Evolutionary conservation across 1,140 invertebrate genomes (phyloP).

Genomic region (Mya arenaria): DNA sequence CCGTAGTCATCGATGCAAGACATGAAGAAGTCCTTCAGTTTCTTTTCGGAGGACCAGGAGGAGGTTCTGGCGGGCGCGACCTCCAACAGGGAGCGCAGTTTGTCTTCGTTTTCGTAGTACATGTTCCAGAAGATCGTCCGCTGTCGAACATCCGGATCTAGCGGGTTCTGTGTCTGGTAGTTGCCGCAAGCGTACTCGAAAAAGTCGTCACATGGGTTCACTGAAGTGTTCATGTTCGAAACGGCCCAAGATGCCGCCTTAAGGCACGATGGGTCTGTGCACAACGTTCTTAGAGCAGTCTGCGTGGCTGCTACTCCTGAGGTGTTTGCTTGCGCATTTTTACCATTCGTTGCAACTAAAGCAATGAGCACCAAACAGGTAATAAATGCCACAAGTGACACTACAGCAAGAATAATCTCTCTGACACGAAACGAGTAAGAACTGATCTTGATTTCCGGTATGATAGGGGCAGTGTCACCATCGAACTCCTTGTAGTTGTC

Average conservation of each 20-base stretch:
- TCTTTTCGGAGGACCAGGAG: slow-evolving; percentile 70
- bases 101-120: slow-evolving; percentile 68
- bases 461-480: slow-evolving; percentile 54
- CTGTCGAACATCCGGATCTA: slow-evolving; percentile 59
- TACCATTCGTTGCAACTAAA: slow-evolving; percentile 57
- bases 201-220: slow-evolving; percentile 84
- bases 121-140: slow-evolving; percentile 64
- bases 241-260: slow-evolving; percentile 66
- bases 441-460: slow-evolving; percentile 63
- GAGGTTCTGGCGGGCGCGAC: slow-evolving; percentile 52
- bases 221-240: slow-evolving; percentile 79
- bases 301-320: slow-evolving; percentile 6
- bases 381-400: slow-evolving; percentile 55
- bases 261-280: slow-evolving; percentile 66
- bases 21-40: slow-evolving; percentile 74
- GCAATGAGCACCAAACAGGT: slow-evolving; percentile 64
- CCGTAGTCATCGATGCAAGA: slow-evolving; percentile 75
- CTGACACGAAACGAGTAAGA: slow-evolving; percentile 59
- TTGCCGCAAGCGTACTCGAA: slow-evolving; percentile 83
- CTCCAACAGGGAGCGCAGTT: slow-evolving; percentile 66
- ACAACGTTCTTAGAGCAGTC: slow-evolving; percentile 47
- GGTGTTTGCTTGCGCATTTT: not conserved
- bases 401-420: slow-evolving; percentile 61
- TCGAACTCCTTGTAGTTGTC: slow-evolving; percentile 69
- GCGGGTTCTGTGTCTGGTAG: slow-evolving; percentile 59